Percentiles rank a stretch among this genome's conserved stretches.
Conservation (phyloP, 2,888 invertebrate species). For the Amblyjoppa fuscipennis region DNA sequence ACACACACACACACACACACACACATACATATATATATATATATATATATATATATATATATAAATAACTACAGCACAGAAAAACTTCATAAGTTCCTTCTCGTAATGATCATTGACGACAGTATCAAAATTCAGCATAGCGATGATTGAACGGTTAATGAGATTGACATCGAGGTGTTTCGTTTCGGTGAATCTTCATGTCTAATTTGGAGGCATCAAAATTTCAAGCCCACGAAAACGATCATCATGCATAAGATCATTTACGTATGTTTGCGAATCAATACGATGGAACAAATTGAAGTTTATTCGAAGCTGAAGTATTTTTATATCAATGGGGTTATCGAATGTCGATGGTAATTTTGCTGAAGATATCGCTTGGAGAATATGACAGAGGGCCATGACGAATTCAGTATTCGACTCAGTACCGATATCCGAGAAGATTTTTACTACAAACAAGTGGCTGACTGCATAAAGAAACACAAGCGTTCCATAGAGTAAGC, state of each 20-base stretch:
- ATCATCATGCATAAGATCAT: not conserved
- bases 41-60: too few species aligned
- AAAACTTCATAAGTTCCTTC: not conserved
- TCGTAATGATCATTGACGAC: not conserved
- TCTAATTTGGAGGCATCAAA: too few species aligned
- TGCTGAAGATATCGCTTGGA: slow-evolving; percentile 17
- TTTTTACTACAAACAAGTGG: not conserved
- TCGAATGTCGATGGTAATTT: not conserved
- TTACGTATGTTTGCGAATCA: not conserved
- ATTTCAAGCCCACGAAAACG: not conserved
- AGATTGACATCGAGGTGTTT: too few species aligned
- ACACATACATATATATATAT: too few species aligned
- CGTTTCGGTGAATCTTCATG: too few species aligned
- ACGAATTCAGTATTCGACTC: not conserved
- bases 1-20: too few species aligned
- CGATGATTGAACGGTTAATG: too few species aligned
- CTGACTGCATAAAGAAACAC: slow-evolving; percentile 21
- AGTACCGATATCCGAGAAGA: not conserved
- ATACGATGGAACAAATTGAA: not conserved
- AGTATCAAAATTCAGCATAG: too few species aligned
- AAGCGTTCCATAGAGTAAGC: slow-evolving; percentile 19
- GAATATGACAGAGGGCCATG: not conserved
- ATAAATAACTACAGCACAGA: not conserved
- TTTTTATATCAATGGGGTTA: not conserved
- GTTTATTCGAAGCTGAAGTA: not conserved